Percentiles rank a stretch among this genome's conserved stretches.
Conservation (phyloP, 1,140 invertebrate genomes). For the Batillaria attramentaria region DNA sequence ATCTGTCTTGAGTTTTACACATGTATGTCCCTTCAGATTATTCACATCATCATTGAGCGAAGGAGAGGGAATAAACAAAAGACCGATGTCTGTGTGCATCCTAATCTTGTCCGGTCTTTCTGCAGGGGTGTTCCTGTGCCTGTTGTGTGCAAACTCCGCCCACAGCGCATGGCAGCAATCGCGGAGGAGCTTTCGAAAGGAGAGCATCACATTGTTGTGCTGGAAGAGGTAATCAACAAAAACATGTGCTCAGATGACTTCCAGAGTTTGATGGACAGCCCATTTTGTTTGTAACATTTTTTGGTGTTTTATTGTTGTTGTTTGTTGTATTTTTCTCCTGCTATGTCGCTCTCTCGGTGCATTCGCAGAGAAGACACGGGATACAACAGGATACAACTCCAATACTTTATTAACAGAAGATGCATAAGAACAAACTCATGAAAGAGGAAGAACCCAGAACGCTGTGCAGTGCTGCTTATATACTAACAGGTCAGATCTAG, state of each 20-base stretch:
- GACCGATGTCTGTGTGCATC: neutral
- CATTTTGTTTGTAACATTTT: neutral
- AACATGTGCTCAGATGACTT: neutral
- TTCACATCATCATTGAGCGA: neutral
- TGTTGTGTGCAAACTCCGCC: constrained; percentile 78
- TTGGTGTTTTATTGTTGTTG: neutral
- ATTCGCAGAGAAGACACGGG: no score
- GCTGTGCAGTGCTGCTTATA: no score
- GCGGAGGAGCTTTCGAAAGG: constrained; percentile 80
- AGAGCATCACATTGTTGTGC: constrained; percentile 86
- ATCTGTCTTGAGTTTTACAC: neutral
- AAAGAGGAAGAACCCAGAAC: no score
- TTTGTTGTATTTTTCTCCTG: neutral
- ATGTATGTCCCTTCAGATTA: neutral
- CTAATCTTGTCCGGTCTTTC: constrained; percentile 27
- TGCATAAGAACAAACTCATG: no score
- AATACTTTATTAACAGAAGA: no score
- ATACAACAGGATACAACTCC: no score
- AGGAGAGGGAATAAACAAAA: neutral
- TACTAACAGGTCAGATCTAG: no score
- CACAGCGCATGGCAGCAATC: constrained; percentile 85
- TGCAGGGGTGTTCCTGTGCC: constrained; percentile 85
- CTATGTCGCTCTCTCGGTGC: neutral
- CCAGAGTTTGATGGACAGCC: neutral
- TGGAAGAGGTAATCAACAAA: constrained; percentile 84